Percentiles rank a stretch among this genome's conserved stretches.
Conservation (phyloP, 1,140 invertebrate genomes). For the Carposina sasakii region DNA sequence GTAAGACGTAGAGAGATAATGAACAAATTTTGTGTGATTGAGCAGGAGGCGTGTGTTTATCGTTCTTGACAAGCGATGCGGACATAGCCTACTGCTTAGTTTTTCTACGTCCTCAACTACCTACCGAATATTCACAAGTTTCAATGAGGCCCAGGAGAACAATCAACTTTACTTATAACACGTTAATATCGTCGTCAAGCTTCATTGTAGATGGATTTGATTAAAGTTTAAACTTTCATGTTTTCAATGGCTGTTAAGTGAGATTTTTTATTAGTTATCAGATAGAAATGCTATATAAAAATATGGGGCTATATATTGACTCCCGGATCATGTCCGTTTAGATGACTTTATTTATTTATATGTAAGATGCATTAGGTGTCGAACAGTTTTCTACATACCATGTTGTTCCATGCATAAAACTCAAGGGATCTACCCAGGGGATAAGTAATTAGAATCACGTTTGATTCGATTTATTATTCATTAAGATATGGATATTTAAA, state of each 20-base stretch:
- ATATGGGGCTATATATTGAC: not conserved
- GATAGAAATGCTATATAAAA: not conserved
- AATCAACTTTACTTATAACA: conserved; percentile 37
- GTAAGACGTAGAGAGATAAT: too few relatives aligned
- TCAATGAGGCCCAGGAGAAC: conserved; percentile 34
- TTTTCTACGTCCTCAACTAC: too few relatives aligned
- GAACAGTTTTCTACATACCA: not conserved
- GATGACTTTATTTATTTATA: not conserved
- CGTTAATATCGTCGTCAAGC: conserved; percentile 35
- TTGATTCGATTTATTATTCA: conserved; percentile 16
- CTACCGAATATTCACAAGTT: too few relatives aligned
- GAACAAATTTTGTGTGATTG: too few relatives aligned
- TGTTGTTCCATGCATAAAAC: too few relatives aligned
- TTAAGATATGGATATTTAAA: not conserved
- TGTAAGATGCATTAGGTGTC: not conserved
- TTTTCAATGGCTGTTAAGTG: not conserved
- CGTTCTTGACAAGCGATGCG: too few relatives aligned
- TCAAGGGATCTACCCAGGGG: not conserved
- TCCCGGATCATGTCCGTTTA: not conserved
- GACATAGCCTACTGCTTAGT: too few relatives aligned
- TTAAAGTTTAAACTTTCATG: conserved; percentile 14
- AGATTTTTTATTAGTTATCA: not conserved
- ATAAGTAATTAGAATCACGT: too few relatives aligned
- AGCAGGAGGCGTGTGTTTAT: too few relatives aligned
- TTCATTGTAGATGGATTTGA: conserved; percentile 30